These are phyloP conservation scores for Meteorus cinctellus DNA, from an alignment of 2,888 invertebrate species.

Conservation along the genomic window DNA sequence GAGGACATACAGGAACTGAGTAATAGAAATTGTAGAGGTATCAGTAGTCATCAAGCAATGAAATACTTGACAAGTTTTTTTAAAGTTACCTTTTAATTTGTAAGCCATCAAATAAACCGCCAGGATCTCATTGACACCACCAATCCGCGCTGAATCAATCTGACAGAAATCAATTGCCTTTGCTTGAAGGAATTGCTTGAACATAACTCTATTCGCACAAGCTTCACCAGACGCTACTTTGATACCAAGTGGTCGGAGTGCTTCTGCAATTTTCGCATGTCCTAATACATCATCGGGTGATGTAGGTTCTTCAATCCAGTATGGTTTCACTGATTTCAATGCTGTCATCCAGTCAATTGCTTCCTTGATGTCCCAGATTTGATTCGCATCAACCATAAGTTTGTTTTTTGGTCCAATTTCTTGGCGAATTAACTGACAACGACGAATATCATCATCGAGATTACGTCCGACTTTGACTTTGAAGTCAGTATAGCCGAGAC, in stretches of 20 bases:
- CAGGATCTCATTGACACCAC: slow-evolving; percentile 91
- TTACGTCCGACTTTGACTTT: slow-evolving; percentile 93
- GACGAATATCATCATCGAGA: slow-evolving; percentile 83
- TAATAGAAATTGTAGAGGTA: slow-evolving; percentile 40
- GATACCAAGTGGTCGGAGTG: slow-evolving; percentile 82
- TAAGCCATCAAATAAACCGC: slow-evolving; percentile 92
- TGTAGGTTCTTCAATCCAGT: slow-evolving; percentile 96
- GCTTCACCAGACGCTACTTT: slow-evolving; percentile 94
- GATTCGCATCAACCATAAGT: slow-evolving; percentile 93
- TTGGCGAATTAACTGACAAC: slow-evolving; percentile 83
- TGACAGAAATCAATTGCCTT: slow-evolving; percentile 90
- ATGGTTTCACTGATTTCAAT: slow-evolving; percentile 82
- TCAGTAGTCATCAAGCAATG: not conserved
- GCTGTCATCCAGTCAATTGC: slow-evolving; percentile 91
- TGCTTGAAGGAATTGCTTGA: slow-evolving; percentile 91
- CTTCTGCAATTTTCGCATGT: slow-evolving; percentile 86
- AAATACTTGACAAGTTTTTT: not conserved
- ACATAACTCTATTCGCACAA: slow-evolving; percentile 93
- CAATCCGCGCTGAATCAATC: slow-evolving; percentile 91
- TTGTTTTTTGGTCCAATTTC: slow-evolving; percentile 84
- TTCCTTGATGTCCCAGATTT: slow-evolving; percentile 89
- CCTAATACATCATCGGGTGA: slow-evolving; percentile 94
- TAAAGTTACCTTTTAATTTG: slow-evolving; percentile 83
- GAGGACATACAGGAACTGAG: slow-evolving; percentile 93
- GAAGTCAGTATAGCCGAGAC: slow-evolving; percentile 86